phyloP scores from a whole-genome alignment of 2,113 vertebrate species.

The Tachuris rubrigastra region DNA sequence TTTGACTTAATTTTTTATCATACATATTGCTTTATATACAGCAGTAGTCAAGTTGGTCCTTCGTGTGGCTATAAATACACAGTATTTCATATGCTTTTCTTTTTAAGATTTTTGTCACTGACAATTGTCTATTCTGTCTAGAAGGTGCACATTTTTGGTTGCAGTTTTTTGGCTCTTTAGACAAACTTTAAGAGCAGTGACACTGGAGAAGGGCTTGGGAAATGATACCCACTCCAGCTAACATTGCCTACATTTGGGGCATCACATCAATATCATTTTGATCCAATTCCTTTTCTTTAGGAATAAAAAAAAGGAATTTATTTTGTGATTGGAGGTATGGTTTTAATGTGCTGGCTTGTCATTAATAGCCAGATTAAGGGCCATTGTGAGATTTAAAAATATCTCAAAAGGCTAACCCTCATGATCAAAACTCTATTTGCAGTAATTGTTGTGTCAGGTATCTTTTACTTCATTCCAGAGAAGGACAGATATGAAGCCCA shows the following conservation, averaged over 20 bases:
- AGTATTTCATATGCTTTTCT: background rate
- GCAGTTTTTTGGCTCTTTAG: background rate
- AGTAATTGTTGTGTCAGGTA: background rate
- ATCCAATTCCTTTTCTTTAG: background rate
- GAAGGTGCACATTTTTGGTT: background rate
- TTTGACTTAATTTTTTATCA: background rate
- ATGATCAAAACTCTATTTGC: background rate
- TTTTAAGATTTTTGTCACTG: background rate
- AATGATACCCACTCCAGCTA: background rate
- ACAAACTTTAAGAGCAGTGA: background rate
- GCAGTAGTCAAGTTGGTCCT: background rate
- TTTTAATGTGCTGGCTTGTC: background rate
- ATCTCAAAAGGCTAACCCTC: background rate
- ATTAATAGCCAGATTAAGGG: background rate
- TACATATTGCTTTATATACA: background rate
- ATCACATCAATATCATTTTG: background rate
- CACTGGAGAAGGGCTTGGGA: background rate
- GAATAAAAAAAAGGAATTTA: background rate
- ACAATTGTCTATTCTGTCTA: background rate
- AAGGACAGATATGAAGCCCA: background rate
- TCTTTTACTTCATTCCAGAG: background rate
- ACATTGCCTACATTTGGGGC: background rate
- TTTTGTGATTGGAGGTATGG: background rate
- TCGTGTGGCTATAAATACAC: background rate
- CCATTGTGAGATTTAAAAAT: background rate